A percentile compares a stretch with the other conserved stretches of the same genome.
These are phyloP conservation scores for Elgonia sp. DNA, from an alignment of 2,888 invertebrate species.

Conservation along the genomic window DNA sequence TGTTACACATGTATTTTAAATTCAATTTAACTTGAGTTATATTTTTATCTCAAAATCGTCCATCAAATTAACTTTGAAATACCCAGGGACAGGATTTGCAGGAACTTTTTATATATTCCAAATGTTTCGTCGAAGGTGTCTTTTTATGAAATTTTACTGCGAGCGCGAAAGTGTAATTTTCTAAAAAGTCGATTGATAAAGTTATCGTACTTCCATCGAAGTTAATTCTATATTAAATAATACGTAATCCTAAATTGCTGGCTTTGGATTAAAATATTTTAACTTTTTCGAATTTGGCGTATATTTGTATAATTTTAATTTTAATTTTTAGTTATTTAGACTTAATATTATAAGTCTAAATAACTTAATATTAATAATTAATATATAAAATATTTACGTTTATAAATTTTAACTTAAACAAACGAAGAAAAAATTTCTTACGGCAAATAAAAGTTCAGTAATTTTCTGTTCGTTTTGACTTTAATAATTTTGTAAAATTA, in stretches of 20 bases:
- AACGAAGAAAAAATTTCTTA: no score
- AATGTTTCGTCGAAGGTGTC: neutral
- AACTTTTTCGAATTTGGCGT: no score
- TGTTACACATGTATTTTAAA: neutral
- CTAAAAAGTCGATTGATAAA: slow-evolving; percentile 9
- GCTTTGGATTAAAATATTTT: no score
- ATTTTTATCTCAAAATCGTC: neutral
- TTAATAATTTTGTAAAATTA: no score
- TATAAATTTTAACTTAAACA: no score
- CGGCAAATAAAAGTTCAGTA: no score
- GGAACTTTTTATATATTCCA: neutral
- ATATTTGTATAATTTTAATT: no score
- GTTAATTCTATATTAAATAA: slow-evolving; percentile 15
- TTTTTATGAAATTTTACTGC: slow-evolving; percentile 30
- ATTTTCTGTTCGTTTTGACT: no score
- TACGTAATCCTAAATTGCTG: slow-evolving; percentile 37
- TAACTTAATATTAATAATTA: no score
- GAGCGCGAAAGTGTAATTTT: slow-evolving; percentile 5
- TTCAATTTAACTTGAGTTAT: neutral
- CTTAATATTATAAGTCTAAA: no score
- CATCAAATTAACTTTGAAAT: neutral
- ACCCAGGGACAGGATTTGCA: neutral
- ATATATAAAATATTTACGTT: no score
- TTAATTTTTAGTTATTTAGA: no score
- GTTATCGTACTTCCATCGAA: slow-evolving; percentile 33